Evolutionary conservation across 92 coral and sea anemone species (phyloP).

Genomic region (Phenganax stokvisi): DNA sequence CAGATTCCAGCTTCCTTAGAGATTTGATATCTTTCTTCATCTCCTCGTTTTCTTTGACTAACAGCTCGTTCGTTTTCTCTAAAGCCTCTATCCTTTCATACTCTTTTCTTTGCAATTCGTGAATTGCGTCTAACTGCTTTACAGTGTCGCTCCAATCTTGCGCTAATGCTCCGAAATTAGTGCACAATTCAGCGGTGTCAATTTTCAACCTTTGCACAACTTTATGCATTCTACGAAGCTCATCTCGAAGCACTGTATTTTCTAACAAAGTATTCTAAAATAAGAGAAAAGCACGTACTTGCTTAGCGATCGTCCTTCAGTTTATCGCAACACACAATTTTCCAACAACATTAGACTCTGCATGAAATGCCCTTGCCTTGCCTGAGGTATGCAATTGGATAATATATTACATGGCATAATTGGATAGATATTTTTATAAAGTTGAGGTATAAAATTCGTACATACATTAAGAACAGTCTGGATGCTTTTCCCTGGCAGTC

Average conservation of each 20-base stretch:
- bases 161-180: neutral
- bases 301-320: neutral
- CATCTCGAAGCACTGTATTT: neutral
- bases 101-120: neutral
- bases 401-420: no score
- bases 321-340: neutral
- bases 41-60: neutral
- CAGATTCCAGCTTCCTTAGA: neutral
- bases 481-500: neutral
- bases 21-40: conserved; percentile 15
- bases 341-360: no score
- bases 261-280: neutral
- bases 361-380: no score
- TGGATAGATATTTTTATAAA: no score
- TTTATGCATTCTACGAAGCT: conserved; percentile 1
- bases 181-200: conserved; percentile 14
- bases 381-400: no score
- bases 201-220: neutral
- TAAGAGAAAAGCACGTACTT: neutral
- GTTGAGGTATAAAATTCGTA: neutral
- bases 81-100: neutral
- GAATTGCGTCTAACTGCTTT: neutral
- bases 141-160: neutral
- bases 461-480: neutral
- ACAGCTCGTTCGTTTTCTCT: conserved; percentile 1